Conservation (phyloP, 2,888 invertebrate species). For the Ceriagrion tenellum region DNA sequence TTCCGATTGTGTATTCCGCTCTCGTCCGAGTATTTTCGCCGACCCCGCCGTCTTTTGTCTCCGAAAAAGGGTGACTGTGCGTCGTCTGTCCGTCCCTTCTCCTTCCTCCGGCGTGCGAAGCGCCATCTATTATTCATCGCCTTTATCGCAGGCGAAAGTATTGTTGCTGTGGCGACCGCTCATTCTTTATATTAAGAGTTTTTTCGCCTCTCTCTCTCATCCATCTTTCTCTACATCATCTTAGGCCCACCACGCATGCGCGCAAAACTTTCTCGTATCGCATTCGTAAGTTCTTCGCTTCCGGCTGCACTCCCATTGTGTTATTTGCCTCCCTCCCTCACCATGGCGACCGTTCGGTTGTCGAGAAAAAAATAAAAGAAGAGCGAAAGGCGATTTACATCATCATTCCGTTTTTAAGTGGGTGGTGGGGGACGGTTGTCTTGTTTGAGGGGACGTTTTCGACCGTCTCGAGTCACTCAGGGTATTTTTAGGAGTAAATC, state of each 20-base stretch:
- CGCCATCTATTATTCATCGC: slow-evolving; percentile 18
- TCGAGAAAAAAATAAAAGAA: not conserved
- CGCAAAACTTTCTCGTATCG: not conserved
- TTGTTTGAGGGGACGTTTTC: not conserved
- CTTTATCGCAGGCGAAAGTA: not conserved
- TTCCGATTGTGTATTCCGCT: not conserved
- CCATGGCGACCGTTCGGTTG: not conserved
- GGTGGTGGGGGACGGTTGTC: not conserved
- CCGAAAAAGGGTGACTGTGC: not conserved
- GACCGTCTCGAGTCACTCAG: not conserved
- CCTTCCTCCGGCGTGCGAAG: not conserved
- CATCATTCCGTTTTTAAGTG: not conserved
- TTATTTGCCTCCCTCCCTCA: not conserved
- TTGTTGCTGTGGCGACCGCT: not conserved
- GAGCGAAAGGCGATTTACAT: not conserved
- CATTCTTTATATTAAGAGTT: not conserved
- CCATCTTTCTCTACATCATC: not conserved
- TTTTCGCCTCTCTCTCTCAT: not conserved
- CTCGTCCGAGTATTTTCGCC: not conserved
- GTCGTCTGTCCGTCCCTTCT: not conserved
- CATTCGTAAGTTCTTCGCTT: not conserved
- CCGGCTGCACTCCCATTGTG: not conserved
- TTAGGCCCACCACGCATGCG: not conserved
- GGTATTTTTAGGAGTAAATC: not conserved
- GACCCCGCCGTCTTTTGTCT: not conserved